These are phyloP conservation scores for Rhegmatorhina hoffmannsi DNA, from an alignment of 2,113 vertebrate genomes.

Conservation along the genomic window DNA sequence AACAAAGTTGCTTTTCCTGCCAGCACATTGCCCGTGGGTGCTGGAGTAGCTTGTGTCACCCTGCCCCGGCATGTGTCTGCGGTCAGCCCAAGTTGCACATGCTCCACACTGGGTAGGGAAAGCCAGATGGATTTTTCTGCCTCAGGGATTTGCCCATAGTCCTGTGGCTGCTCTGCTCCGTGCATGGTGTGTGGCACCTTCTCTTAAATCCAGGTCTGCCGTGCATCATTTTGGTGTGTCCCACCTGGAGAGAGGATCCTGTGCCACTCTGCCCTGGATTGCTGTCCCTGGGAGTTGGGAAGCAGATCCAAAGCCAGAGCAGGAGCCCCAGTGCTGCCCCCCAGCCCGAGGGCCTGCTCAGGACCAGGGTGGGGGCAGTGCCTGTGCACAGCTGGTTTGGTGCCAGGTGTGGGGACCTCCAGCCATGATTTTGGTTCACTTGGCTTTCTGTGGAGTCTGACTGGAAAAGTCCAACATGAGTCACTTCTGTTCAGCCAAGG, in stretches of 20 bases:
- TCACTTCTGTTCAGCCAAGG: not conserved
- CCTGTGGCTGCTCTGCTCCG: not conserved
- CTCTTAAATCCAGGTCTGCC: fast-evolving
- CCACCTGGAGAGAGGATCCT: not conserved
- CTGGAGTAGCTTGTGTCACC: fast-evolving
- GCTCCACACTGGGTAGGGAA: not conserved
- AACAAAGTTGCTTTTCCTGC: not conserved
- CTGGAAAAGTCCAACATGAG: not conserved
- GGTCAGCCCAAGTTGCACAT: fast-evolving
- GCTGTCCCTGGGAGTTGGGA: not conserved
- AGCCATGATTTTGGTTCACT: fast-evolving
- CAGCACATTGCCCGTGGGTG: fast-evolving
- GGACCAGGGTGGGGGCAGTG: not conserved
- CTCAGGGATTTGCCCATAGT: fast-evolving
- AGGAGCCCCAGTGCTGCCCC: not conserved
- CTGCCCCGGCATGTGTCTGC: fast-evolving
- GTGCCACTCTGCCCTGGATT: fast-evolving
- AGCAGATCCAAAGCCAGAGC: not conserved
- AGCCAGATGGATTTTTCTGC: not conserved
- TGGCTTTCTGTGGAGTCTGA: not conserved
- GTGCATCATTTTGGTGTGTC: fast-evolving
- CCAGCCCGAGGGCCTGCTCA: not conserved
- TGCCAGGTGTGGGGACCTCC: not conserved
- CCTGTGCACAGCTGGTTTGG: fast-evolving
- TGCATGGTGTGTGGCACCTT: fast-evolving